Evolutionary conservation across 2,888 invertebrate species (phyloP).

Genomic region (Agrochola macilenta): DNA sequence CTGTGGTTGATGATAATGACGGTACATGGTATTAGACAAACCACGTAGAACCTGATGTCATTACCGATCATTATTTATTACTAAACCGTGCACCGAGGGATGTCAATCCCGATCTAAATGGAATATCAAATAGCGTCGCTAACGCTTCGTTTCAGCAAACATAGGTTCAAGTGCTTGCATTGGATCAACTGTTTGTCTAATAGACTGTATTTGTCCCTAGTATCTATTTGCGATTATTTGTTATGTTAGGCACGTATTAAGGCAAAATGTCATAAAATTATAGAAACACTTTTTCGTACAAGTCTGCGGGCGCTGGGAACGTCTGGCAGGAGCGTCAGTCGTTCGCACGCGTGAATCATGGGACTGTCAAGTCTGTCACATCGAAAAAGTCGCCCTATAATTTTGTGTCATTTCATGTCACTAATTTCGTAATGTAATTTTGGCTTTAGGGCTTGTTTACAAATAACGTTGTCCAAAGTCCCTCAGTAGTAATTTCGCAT

Average conservation of each 20-base stretch:
- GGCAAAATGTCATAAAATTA: no score
- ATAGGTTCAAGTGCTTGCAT: slow-evolving; percentile 42
- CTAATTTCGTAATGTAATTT: no score
- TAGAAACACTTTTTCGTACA: no score
- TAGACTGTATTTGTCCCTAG: slow-evolving; percentile 26
- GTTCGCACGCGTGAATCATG: no score
- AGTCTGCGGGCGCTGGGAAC: no score
- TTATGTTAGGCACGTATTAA: not conserved
- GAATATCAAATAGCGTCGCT: slow-evolving; percentile 68
- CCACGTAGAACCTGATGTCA: slow-evolving; percentile 43
- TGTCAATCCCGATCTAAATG: slow-evolving; percentile 59
- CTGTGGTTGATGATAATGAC: not conserved
- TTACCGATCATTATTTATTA: slow-evolving; percentile 69
- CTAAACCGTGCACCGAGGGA: slow-evolving; percentile 42
- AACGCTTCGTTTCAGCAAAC: slow-evolving; percentile 52
- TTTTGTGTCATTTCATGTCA: no score
- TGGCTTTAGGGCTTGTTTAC: no score
- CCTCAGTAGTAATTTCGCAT: not conserved
- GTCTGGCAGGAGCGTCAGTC: no score
- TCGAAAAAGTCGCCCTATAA: no score
- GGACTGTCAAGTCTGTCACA: no score
- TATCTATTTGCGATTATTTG: slow-evolving; percentile 17
- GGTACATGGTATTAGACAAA: not conserved
- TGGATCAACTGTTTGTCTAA: slow-evolving; percentile 37
- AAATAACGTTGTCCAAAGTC: no score